A percentile compares a stretch with the other conserved stretches of the same genome.
Evolutionary conservation across 1,140 invertebrate genomes (phyloP).

Genomic region (Neodiprion virginianus): DNA sequence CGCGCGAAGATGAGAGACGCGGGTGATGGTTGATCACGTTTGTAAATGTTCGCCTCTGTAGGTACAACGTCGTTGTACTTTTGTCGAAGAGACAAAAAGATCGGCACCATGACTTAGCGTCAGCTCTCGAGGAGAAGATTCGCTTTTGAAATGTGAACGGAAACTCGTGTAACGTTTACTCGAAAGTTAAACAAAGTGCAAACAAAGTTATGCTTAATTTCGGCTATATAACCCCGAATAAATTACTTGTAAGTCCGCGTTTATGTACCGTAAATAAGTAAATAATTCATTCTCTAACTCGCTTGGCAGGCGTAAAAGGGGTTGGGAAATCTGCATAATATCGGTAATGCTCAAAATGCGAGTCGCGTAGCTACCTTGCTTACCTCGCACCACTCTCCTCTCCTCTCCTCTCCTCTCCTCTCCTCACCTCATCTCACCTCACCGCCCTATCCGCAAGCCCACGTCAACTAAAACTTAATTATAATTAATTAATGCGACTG

Average conservation of each 20-base stretch:
- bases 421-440: conserved; percentile 17
- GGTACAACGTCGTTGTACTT: neutral
- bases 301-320: conserved; percentile 41
- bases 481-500: conserved; percentile 78
- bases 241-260: conserved; percentile 34
- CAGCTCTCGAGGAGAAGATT: neutral
- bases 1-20: neutral
- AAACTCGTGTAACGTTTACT: conserved; percentile 5
- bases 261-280: conserved; percentile 58
- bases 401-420: conserved; percentile 33
- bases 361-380: conserved; percentile 56
- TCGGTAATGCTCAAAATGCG: conserved; percentile 60
- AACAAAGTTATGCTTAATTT: conserved; percentile 10
- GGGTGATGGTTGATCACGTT: neutral
- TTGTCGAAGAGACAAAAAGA: neutral
- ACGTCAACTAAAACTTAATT: conserved; percentile 81
- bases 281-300: conserved; percentile 54
- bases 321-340: conserved; percentile 58
- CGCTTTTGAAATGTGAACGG: neutral
- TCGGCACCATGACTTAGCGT: neutral
- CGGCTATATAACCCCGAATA: conserved; percentile 10
- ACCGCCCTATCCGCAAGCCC: conserved; percentile 42
- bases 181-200: conserved; percentile 3
- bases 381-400: conserved; percentile 46
- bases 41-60: neutral